Evolutionary conservation across 2,888 invertebrate genomes (phyloP), one percentile per base, ranked within the genome.

Genomic region (Lathronympha strigana): DNA sequence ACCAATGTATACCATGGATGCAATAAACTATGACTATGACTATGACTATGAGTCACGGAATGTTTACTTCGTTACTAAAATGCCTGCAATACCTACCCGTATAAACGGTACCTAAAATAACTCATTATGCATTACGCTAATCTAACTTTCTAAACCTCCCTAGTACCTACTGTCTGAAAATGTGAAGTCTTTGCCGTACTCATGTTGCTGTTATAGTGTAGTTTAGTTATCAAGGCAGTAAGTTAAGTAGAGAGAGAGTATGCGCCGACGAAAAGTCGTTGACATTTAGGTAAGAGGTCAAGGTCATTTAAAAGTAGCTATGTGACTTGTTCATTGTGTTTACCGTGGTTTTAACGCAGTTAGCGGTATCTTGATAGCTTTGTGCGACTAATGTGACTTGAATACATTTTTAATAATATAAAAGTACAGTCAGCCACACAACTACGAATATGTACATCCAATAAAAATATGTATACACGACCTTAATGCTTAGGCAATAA

Each of bases 241-340:
- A 23, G n/a, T 6, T 47, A 2, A n/a, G 47, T n/a, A 8, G 6
- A 19, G 47, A 23, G 23, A n/a, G 5, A 21, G 4, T 5, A n/a
- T 3, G n/a, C 5, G 6, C n/a, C n/a, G 23, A n/a, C 19, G 23
- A 47, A 47, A 23, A 23, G 23, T 57, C 57, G 31, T 57, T 57
- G 57, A 43, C 57, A 45, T 45, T 57, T 31, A 40, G 4, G 4
- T 11, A 13, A 43, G 21, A 31, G 57, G 43, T 57, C 57, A 57
- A 57, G 57, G 57, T 9, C n/a, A 25, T 54, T 33, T n/a, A 11
- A 31, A 45, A n/a, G 19, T 19, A n/a, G 8, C 3, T n/a, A 23
- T n/a, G 21, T n/a, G 1, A 21, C n/a, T 33, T n/a, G 21, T 3
- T 31, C 17, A 50, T 31, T 9, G 13, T 31, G 5, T 31, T n/a